Conservation (phyloP, 1,140 invertebrate species). For the Psilanteris sp. region DNA sequence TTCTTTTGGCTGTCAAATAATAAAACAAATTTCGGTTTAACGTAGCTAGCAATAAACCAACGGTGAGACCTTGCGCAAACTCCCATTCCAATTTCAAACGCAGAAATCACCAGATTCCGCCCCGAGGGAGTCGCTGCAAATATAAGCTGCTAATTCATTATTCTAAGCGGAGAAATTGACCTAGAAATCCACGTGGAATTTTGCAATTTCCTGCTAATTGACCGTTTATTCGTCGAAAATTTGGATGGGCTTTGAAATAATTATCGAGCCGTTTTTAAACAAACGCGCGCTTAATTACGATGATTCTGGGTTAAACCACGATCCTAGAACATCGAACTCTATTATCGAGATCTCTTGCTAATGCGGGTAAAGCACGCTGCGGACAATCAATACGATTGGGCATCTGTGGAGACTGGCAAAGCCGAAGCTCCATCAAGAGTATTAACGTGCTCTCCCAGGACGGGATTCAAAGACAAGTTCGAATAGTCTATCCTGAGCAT, state of each 20-base stretch:
- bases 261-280: constrained; percentile 14
- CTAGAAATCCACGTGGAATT: constrained; percentile 6
- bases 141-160: constrained; percentile 49
- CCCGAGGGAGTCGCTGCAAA: constrained; percentile 21
- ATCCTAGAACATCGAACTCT: constrained; percentile 55
- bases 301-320: constrained; percentile 36
- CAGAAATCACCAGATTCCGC: constrained; percentile 12
- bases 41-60: constrained; percentile 8
- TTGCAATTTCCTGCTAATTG: background rate
- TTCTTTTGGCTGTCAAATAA: constrained; percentile 9
- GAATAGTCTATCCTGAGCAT: constrained; percentile 26
- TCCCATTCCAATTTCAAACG: constrained; percentile 40
- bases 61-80: constrained; percentile 19
- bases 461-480: constrained; percentile 59
- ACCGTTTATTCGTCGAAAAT: constrained; percentile 3
- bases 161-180: constrained; percentile 14
- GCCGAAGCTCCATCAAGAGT: constrained; percentile 63
- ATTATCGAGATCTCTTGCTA: constrained; percentile 64
- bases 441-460: constrained; percentile 59
- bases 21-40: constrained; percentile 13
- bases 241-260: background rate
- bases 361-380: constrained; percentile 61
- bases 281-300: constrained; percentile 39
- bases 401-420: constrained; percentile 61
- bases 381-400: constrained; percentile 66